Conservation (phyloP, 1,140 invertebrate species). For the Drosophila repleta region DNA sequence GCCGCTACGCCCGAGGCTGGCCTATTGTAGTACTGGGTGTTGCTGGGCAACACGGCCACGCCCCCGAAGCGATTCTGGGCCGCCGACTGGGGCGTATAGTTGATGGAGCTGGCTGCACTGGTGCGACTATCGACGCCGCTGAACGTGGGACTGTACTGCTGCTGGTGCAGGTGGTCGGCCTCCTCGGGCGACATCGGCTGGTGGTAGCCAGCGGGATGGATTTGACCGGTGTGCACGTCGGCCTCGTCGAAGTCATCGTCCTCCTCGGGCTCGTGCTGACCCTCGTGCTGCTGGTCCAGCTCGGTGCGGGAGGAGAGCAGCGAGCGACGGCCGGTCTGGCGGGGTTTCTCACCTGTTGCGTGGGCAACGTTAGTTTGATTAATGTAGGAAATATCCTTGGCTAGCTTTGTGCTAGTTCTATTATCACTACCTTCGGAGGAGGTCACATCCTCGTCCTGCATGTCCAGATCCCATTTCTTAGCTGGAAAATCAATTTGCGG, state of each 20-base stretch:
- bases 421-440: conserved; percentile 86
- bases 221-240: conserved; percentile 58
- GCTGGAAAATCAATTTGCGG: conserved; percentile 91
- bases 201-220: conserved; percentile 72
- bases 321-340: conserved; percentile 85
- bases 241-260: conserved; percentile 69
- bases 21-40: conserved; percentile 71
- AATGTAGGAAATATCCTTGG: conserved; percentile 86
- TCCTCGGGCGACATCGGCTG: conserved; percentile 76
- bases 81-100: conserved; percentile 68
- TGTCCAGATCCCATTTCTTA: conserved; percentile 90
- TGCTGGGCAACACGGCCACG: conserved; percentile 76
- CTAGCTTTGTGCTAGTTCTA: conserved; percentile 85
- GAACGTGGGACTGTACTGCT: conserved; percentile 83
- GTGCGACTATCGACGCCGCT: conserved; percentile 78
- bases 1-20: conserved; percentile 59
- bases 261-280: conserved; percentile 67
- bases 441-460: conserved; percentile 86
- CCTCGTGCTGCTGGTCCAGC: conserved; percentile 71
- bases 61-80: conserved; percentile 76
- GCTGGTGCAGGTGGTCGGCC: conserved; percentile 67
- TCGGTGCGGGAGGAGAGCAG: conserved; percentile 82
- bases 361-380: conserved; percentile 67
- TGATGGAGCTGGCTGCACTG: conserved; percentile 69
- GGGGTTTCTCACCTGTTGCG: conserved; percentile 80